Conservation (phyloP, 2,797 vertebrate genomes). For the Labroides dimidiatus region DNA sequence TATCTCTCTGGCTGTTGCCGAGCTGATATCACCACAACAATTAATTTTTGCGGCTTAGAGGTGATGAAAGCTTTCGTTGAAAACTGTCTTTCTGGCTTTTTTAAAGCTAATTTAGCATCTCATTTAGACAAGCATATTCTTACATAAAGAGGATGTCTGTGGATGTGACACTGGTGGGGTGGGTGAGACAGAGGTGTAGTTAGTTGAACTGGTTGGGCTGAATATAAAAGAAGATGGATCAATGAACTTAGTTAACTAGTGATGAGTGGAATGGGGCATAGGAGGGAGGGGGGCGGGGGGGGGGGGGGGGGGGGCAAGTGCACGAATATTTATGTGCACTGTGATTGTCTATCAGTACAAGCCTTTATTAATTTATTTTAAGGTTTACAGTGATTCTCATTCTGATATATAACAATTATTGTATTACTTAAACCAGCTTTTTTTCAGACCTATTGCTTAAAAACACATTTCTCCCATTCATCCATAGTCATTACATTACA, state of each 20-base stretch:
- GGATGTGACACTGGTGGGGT: slow-evolving; percentile 23
- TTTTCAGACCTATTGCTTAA: no score
- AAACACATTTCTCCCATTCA: no score
- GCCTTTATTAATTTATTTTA: no score
- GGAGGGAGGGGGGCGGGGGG: no score
- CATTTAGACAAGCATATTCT: slow-evolving; percentile 58
- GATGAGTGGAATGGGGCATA: slow-evolving; percentile 2
- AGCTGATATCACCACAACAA: slow-evolving; percentile 82
- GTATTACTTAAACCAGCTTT: no score
- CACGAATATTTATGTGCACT: no score
- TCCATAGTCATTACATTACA: no score
- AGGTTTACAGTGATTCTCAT: no score
- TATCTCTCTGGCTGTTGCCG: slow-evolving; percentile 76
- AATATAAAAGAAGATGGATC: slow-evolving; percentile 16
- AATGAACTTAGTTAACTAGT: slow-evolving; percentile 15
- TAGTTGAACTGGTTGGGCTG: slow-evolving; percentile 26
- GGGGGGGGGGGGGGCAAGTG: no score
- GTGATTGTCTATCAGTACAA: no score
- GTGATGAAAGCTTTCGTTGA: slow-evolving; percentile 77
- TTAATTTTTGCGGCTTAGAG: slow-evolving; percentile 76
- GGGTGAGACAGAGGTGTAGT: slow-evolving; percentile 4
- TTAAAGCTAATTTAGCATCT: slow-evolving; percentile 71
- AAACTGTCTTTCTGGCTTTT: slow-evolving; percentile 71
- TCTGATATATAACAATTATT: no score
- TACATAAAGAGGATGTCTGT: slow-evolving; percentile 45